Percentiles rank a stretch among this genome's conserved stretches.
These are phyloP conservation scores for Ophthalmolycus amberensis DNA, from an alignment of 2,113 vertebrate species.

Conservation along the genomic window DNA sequence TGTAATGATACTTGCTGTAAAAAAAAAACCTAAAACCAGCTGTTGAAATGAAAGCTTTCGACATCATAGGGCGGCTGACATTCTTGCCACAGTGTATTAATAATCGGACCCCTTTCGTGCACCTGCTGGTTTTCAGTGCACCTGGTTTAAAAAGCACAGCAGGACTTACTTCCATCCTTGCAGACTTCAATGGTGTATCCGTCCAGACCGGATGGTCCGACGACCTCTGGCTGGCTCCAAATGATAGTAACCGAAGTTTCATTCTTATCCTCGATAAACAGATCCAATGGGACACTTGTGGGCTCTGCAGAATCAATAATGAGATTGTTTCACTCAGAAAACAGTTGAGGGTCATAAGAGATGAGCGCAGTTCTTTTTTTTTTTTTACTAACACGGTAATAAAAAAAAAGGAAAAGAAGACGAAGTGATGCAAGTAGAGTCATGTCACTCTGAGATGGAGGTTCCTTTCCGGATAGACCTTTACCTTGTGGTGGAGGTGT, in stretches of 20 bases:
- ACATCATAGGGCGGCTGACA: conserved; percentile 28
- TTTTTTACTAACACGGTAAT: background rate
- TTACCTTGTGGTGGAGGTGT: conserved; percentile 83
- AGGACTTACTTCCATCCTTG: conserved; percentile 91
- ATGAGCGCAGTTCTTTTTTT: background rate
- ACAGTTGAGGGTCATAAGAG: background rate
- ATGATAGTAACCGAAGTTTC: conserved; percentile 88
- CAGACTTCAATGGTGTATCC: conserved; percentile 90
- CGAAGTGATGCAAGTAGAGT: background rate
- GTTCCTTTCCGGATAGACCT: background rate
- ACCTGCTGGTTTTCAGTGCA: background rate
- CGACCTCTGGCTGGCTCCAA: conserved; percentile 90
- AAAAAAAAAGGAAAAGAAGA: background rate
- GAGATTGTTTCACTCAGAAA: background rate
- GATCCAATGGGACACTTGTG: conserved; percentile 86
- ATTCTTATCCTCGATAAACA: conserved; percentile 90
- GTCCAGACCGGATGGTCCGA: conserved; percentile 84
- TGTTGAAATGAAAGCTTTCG: background rate
- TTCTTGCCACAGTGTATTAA: conserved; percentile 46
- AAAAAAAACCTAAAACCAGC: background rate
- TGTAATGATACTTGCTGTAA: too few species aligned
- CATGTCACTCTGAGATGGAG: background rate
- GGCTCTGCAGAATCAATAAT: conserved; percentile 79
- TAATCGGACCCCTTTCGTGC: conserved; percentile 28
- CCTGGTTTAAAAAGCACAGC: conserved; percentile 8